phyloP scores from a whole-genome alignment of 2,888 invertebrate genomes.

The Cheilosia impressa region DNA sequence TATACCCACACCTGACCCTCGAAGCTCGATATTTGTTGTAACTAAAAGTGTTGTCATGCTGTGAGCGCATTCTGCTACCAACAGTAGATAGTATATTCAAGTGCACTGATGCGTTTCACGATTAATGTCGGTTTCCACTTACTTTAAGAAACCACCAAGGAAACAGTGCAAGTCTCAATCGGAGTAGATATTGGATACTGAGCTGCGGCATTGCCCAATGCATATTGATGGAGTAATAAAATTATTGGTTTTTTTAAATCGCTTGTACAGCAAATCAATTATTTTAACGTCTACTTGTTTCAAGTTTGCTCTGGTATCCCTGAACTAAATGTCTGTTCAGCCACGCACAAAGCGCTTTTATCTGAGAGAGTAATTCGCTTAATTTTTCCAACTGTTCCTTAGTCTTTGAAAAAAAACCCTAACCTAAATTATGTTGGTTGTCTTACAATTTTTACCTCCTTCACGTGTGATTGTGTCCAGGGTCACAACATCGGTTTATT shows the following conservation, averaged over 20 bases:
- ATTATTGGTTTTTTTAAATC: slow-evolving; percentile 48
- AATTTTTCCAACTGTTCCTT: slow-evolving; percentile 50
- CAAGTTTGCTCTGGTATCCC: slow-evolving; percentile 61
- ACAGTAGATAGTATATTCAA: slow-evolving; percentile 13
- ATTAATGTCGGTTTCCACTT: slow-evolving; percentile 37
- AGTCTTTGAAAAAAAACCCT: slow-evolving; percentile 3
- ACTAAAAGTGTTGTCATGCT: slow-evolving; percentile 55
- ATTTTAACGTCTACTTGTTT: slow-evolving; percentile 32
- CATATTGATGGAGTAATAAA: slow-evolving; percentile 27
- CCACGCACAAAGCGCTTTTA: slow-evolving; percentile 40
- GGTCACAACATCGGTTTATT: slow-evolving; percentile 23
- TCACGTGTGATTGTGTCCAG: slow-evolving; percentile 32
- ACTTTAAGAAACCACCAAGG: slow-evolving; percentile 20
- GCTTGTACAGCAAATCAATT: slow-evolving; percentile 58
- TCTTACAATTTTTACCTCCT: neutral
- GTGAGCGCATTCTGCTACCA: slow-evolving; percentile 37
- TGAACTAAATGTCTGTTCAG: slow-evolving; percentile 67
- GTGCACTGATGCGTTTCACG: slow-evolving; percentile 62
- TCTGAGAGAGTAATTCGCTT: slow-evolving; percentile 50
- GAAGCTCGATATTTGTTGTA: slow-evolving; percentile 19
- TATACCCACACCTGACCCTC: slow-evolving; percentile 14
- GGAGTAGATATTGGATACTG: slow-evolving; percentile 3
- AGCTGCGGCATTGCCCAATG: slow-evolving; percentile 18
- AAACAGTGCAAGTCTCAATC: slow-evolving; percentile 29
- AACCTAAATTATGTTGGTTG: neutral